Evolutionary conservation across 2,888 invertebrate species (phyloP), one percentile per base, ranked within the genome.

Genomic region (Acanthoscelides obtectus): DNA sequence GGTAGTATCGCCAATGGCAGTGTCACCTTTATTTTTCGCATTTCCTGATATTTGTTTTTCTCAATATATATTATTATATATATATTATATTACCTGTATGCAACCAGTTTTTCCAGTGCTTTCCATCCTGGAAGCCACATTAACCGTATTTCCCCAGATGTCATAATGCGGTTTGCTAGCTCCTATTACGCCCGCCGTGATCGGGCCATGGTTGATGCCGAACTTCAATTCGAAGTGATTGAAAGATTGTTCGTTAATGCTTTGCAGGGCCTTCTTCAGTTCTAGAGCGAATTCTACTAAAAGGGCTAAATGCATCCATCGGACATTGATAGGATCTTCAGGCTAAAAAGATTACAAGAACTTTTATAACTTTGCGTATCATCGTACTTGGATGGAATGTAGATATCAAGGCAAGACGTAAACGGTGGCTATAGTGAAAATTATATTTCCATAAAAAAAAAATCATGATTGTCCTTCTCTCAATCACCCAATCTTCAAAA

Each of bases 111-210:
- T 97, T 74, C 98, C 98, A 0, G 98, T 98, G 82, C 96, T 97
- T 84, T 99, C 98, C 98, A 99, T 99, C 72, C 98, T 88, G 0
- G 97, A 97, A 5, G 98, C 97, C 0, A 99, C 98, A 83, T 99
- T 99, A 20, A 98, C 97, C 0, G 97, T 96, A 83, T 98, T 97
- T 0, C 97, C 97, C 96, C 96, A 97, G 80, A 98, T 97, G 84
- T 98, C 97, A 82, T 97, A 98, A 84, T 97, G 97, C 0, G 97
- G 97, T 83, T 97, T 97, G 70, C 96, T 87, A 0, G 96, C 97
- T 19, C 98, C 97, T 79, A 98, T 97, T 4, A 98, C 97, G 0
- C 98, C 98, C 0, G 97, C 97, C 0, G 96, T 96, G 74, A 97
- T 95, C 17, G 97, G 97, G 0, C 98, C 98, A 84, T 97, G 96